Evolutionary conservation across 2,113 vertebrate genomes (phyloP).

Genomic region (Cottus gobio): DNA sequence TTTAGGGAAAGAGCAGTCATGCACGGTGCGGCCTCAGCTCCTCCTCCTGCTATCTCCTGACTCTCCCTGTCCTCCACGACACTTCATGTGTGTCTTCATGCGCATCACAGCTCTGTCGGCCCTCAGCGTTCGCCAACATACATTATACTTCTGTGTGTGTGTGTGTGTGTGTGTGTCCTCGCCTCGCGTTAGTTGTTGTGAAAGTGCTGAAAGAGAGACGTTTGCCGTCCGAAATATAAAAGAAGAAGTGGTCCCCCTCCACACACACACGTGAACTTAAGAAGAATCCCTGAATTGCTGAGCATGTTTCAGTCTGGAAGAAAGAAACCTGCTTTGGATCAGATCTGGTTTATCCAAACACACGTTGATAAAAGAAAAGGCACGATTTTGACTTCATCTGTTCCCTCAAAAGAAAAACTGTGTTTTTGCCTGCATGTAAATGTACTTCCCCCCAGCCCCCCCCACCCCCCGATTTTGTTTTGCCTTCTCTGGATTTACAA

Average conservation of each 20-base stretch:
- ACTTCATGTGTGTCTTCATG: background rate
- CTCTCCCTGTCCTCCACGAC: slow-evolving; percentile 37
- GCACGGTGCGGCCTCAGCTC: slow-evolving; percentile 72
- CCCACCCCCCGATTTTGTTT: background rate
- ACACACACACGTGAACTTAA: too few relatives aligned
- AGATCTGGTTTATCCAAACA: background rate
- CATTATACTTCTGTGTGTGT: background rate
- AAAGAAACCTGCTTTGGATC: background rate
- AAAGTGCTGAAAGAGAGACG: background rate
- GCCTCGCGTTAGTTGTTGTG: background rate
- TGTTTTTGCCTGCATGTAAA: slow-evolving; percentile 68
- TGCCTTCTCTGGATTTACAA: slow-evolving; percentile 13
- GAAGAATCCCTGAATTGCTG: too few relatives aligned
- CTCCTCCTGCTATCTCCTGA: slow-evolving; percentile 54
- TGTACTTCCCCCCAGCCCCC: slow-evolving; percentile 24
- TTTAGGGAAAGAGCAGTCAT: slow-evolving; percentile 80
- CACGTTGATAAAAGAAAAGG: background rate
- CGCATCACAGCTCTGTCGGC: slow-evolving; percentile 28
- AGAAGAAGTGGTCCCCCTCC: background rate
- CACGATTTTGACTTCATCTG: slow-evolving; percentile 16
- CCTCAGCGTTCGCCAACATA: background rate
- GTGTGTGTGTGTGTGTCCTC: background rate
- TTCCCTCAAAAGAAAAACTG: slow-evolving; percentile 39
- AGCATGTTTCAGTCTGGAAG: background rate
- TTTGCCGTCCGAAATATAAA: background rate